A percentile compares a stretch with the other conserved stretches of the same genome.
Conservation (phyloP, 2,113 vertebrate species). For the Scopus umbretta region DNA sequence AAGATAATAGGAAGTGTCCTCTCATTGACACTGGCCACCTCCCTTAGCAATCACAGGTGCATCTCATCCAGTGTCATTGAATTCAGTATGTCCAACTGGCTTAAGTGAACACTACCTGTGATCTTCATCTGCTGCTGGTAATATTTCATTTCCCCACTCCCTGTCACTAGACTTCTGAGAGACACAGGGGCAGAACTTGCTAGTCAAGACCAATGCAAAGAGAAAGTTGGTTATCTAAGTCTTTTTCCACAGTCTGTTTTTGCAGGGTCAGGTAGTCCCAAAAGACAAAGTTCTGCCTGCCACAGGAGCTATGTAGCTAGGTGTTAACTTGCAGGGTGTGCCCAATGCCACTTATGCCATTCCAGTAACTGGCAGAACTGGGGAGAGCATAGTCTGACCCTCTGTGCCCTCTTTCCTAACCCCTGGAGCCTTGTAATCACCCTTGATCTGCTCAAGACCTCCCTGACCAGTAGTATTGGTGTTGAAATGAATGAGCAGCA, state of each 20-base stretch:
- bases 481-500: background rate
- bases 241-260: background rate
- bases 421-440: background rate
- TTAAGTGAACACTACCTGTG: background rate
- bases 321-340: background rate
- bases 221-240: background rate
- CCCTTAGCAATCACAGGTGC: background rate
- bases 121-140: background rate
- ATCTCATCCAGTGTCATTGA: background rate
- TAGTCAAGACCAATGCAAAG: background rate
- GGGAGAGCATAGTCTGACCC: background rate
- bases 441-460: background rate
- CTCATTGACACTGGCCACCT: background rate
- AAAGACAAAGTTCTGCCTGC: background rate
- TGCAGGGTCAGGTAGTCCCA: background rate
- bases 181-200: background rate
- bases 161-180: background rate
- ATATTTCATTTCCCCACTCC: background rate
- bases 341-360: background rate
- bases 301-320: background rate
- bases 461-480: background rate
- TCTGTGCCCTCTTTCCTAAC: background rate
- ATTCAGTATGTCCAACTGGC: background rate
- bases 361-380: background rate
- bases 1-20: background rate